Conservation (phyloP, 2,113 vertebrate species). For the Heterotilapia buettikoferi region DNA sequence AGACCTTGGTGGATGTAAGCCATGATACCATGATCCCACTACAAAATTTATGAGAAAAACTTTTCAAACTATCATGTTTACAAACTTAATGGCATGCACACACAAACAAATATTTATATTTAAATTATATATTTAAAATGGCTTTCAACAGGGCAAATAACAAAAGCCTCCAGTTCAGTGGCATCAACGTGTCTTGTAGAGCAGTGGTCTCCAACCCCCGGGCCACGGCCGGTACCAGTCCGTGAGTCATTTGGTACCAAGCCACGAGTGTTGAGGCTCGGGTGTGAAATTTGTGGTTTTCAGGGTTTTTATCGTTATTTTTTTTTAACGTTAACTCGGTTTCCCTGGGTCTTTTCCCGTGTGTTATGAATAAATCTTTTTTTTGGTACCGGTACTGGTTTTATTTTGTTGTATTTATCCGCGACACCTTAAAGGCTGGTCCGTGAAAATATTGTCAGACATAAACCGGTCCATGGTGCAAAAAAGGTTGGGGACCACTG, state of each 20-base stretch:
- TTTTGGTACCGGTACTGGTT: neutral
- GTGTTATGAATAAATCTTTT: neutral
- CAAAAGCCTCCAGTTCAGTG: neutral
- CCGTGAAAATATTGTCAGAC: neutral
- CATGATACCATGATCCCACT: neutral
- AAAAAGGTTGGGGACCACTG: neutral
- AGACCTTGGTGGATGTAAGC: neutral
- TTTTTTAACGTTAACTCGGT: fast-evolving
- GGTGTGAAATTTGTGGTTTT: neutral
- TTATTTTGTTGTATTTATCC: neutral
- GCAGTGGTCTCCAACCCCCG: neutral
- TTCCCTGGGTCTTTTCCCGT: neutral
- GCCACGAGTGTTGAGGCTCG: neutral
- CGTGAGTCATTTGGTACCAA: neutral
- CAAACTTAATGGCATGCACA: neutral
- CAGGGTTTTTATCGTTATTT: neutral
- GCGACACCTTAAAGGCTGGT: fast-evolving
- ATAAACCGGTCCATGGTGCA: fast-evolving
- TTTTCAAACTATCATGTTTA: neutral
- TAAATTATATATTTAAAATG: neutral
- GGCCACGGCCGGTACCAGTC: neutral
- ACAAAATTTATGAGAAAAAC: neutral
- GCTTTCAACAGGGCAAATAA: neutral
- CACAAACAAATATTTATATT: neutral
- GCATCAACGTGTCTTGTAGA: neutral